phyloP scores from a whole-genome alignment of 2,797 vertebrate species.

The Pseudochirops cupreus region DNA sequence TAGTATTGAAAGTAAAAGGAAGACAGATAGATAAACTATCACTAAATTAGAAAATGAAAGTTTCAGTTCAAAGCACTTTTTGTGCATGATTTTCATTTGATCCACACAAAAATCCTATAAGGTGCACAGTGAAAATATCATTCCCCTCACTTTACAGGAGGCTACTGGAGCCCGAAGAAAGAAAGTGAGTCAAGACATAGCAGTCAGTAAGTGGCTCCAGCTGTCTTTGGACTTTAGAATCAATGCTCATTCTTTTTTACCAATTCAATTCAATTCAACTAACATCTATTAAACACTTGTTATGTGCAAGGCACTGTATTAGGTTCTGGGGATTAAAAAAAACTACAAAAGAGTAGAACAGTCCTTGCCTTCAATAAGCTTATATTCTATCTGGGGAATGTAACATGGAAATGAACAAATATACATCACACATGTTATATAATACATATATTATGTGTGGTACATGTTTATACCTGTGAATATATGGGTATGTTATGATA shows the following conservation, averaged over 20 bases:
- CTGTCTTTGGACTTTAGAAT: conserved; percentile 1
- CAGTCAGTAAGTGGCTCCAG: background rate
- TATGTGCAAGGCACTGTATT: too few species aligned
- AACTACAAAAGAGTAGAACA: background rate
- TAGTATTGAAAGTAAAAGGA: conserved; percentile 41
- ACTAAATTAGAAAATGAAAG: background rate
- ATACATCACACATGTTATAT: background rate
- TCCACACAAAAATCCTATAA: background rate
- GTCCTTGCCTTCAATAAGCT: background rate
- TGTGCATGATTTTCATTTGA: background rate
- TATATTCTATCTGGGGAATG: background rate
- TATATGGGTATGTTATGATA: too few species aligned
- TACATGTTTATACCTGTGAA: background rate
- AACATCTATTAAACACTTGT: background rate
- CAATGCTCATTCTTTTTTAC: background rate
- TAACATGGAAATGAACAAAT: background rate
- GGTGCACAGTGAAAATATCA: background rate
- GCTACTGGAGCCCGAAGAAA: background rate
- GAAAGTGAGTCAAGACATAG: background rate
- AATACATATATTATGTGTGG: background rate
- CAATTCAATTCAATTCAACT: background rate
- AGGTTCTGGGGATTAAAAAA: too few species aligned
- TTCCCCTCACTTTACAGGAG: background rate
- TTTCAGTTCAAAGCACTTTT: background rate
- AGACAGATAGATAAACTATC: background rate